Base-by-base conservation (phyloP, 1,140 invertebrate species). In the Drosophila cardini region DNA sequence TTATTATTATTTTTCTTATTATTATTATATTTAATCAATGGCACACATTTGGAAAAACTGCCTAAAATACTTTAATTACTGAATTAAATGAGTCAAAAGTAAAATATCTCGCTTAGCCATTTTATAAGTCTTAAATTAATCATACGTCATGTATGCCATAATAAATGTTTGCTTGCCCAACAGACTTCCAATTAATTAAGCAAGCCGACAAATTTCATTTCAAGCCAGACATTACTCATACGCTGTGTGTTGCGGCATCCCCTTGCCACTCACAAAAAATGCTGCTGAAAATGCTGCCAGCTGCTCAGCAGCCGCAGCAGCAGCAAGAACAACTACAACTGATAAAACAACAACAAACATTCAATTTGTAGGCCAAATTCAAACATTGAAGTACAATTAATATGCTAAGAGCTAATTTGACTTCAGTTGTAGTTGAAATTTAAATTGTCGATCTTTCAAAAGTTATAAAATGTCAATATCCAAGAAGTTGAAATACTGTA, bases 341-440 rank as follows among this genome's bases (percentile, higher is more conserved):
- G 13, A 6, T n/a, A 36, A 38, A 9, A 58, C 15, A 30, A 42
- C 38, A 64, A 63, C 26, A 53, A 57, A 55, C 56, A 78, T 78
- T 75, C 48, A 75, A 70, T 78, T 80, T 61, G 58, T 55, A 68
- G 67, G 62, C 40, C 53, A 72, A 61, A 65, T 46, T 71, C 50
- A 57, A 43, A 71, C 64, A 81, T 78, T 62, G 30, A 65, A 78
- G 70, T 75, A 42, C 75, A 75, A 86, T 82, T 79, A 86, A 81
- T 79, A 76, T 72, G 60, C 52, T 21, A 52, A 52, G 45, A 71
- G 69, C 43, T 50, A 45, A 45, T 63, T 53, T 52, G 61, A 34
- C 43, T 45, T 26, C 18, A 21, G 16, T 61, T 48, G 32, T 40
- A 32, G 38, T 46, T 72, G 21, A 32, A 53, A 15, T 53, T 72